Evolutionary conservation across 2,797 vertebrate genomes (phyloP), one percentile per base, ranked within the genome.

Genomic region (Myotis daubentonii): DNA sequence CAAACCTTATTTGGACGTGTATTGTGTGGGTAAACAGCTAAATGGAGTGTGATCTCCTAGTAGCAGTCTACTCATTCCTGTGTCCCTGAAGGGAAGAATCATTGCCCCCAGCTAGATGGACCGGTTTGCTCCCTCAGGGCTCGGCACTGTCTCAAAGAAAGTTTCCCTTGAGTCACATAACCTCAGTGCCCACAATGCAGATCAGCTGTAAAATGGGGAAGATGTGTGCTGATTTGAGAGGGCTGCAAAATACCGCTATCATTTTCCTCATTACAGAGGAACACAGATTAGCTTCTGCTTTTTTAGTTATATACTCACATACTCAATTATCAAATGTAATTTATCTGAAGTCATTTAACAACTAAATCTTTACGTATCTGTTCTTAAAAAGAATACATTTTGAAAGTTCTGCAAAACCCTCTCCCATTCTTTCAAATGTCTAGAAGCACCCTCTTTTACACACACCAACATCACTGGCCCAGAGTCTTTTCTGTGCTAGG

Each of bases 401-500:
- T 70, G 53, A 88, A 86, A 92, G 74, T 92, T 94, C 80, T 96
- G 71, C 1, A 7, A 96, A 97, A 75, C 71, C 94, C 53, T 96
- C 96, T 87, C 86, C 85, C 85, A 88, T 60, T 91, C 91, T 97
- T 78, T 96, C 95, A 89, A 87, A 96, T 65, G 89, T 94, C 96
- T 94, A 96, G 97, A 95, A 97, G 97, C 97, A 97, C 97, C 97
- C 97, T 97, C 92, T 95, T 97, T 93, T 96, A 97, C 97, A 97
- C 96, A 49, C 30, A 95, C 97, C 98, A 97, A 96, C 96, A 97
- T 97, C 97, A 84, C 91, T 95, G 95, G 96, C 97, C 30, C 30
- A 93, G 97, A 97, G 92, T 97, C 97, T 97, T 97, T 96, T 7
- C 98, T 98, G 97, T 97, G 98, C 98, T 98, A 86, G 97, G 86